These are phyloP conservation scores for Tethea ocularis DNA, from an alignment of 2,888 invertebrate species.

Conservation along the genomic window DNA sequence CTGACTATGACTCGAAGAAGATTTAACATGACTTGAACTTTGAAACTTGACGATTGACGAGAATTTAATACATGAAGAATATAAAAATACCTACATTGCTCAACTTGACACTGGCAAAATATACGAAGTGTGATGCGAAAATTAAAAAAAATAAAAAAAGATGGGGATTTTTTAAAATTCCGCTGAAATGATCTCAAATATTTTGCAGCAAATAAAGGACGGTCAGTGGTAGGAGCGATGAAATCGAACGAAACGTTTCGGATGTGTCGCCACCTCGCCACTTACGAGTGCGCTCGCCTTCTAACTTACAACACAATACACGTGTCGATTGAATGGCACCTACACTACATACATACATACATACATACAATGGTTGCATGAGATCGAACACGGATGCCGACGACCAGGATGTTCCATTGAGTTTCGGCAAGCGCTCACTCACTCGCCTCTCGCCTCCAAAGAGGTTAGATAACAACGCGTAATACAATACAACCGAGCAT, in stretches of 20 bases:
- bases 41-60: too few relatives aligned
- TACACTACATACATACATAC: too few relatives aligned
- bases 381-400: neutral
- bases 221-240: neutral
- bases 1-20: too few relatives aligned
- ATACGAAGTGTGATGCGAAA: too few relatives aligned
- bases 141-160: too few relatives aligned
- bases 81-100: too few relatives aligned
- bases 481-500: neutral
- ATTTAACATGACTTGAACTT: too few relatives aligned
- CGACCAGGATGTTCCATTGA: neutral
- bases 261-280: neutral
- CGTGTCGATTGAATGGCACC: neutral
- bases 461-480: neutral
- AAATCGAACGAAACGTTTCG: neutral
- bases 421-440: conserved; percentile 1
- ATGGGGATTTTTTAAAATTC: too few relatives aligned
- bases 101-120: too few relatives aligned
- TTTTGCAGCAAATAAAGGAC: too few relatives aligned
- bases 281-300: neutral
- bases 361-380: neutral
- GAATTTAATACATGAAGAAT: too few relatives aligned
- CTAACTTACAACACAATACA: neutral
- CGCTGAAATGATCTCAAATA: too few relatives aligned
- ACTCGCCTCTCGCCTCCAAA: neutral